Evolutionary conservation across 2,888 invertebrate genomes (phyloP).

Genomic region (Cecidostiba fungosa): DNA sequence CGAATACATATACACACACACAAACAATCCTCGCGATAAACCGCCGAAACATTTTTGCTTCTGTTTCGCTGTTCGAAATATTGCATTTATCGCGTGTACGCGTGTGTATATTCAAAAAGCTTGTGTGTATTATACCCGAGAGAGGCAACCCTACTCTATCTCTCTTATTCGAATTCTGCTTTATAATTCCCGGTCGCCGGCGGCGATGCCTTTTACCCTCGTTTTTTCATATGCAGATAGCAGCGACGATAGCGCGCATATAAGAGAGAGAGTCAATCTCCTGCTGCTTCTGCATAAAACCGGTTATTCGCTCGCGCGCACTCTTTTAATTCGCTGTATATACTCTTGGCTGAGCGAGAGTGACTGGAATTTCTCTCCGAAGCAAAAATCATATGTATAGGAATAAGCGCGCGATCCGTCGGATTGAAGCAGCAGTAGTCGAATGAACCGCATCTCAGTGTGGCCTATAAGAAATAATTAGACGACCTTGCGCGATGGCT

Average conservation of each 20-base stretch:
- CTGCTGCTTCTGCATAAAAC: slow-evolving; percentile 36
- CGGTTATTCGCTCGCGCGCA: slow-evolving; percentile 35
- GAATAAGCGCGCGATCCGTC: not conserved
- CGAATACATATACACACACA: slow-evolving; percentile 31
- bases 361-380: slow-evolving; percentile 30
- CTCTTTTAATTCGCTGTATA: slow-evolving; percentile 35
- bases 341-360: not conserved
- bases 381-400: slow-evolving; percentile 38
- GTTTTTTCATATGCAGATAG: slow-evolving; percentile 60
- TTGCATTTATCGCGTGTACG: slow-evolving; percentile 12
- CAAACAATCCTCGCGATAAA: not conserved
- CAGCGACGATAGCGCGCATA: slow-evolving; percentile 53
- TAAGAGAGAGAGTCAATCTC: slow-evolving; percentile 34
- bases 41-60: slow-evolving; percentile 41
- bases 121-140: not conserved
- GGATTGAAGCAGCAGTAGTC: not conserved
- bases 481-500: slow-evolving; percentile 38
- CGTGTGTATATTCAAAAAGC: not conserved
- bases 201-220: slow-evolving; percentile 52
- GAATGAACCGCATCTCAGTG: not conserved
- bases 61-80: slow-evolving; percentile 37
- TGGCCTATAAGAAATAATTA: slow-evolving; percentile 56
- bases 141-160: not conserved
- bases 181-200: slow-evolving; percentile 38
- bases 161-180: not conserved